Evolutionary conservation across 2,797 vertebrate genomes (phyloP).

Genomic region (Ctenochaetus hawaiiensis): DNA sequence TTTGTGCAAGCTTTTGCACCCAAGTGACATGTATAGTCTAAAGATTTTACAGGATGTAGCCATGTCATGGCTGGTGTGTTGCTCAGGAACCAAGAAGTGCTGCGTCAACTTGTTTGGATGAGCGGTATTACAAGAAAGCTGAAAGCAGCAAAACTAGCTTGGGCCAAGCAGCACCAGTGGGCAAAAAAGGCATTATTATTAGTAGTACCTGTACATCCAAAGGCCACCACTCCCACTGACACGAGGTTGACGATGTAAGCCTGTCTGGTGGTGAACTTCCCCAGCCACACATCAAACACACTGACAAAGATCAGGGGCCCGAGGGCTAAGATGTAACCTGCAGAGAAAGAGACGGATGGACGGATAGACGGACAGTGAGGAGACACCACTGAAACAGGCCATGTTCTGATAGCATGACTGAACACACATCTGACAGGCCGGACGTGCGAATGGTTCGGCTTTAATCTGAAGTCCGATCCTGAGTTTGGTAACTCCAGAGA

Average conservation of each 20-base stretch:
- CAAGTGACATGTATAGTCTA: too few species aligned
- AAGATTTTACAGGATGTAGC: too few species aligned
- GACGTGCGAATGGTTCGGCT: not conserved
- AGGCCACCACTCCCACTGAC: constrained; percentile 94
- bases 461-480: constrained; percentile 33
- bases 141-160: too few species aligned
- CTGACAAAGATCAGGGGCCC: constrained; percentile 95
- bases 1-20: too few species aligned
- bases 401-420: constrained; percentile 20
- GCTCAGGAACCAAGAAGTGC: too few species aligned
- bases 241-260: constrained; percentile 94
- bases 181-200: not conserved
- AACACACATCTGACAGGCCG: constrained; percentile 29
- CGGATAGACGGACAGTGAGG: constrained; percentile 12
- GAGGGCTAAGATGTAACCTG: constrained; percentile 94
- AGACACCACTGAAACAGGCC: constrained; percentile 25
- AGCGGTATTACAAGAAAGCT: too few species aligned
- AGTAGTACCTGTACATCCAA: constrained; percentile 95
- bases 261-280: constrained; percentile 91
- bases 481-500: constrained; percentile 49
- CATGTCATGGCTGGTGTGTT: too few species aligned
- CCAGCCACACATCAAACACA: constrained; percentile 95
- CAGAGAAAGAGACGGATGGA: constrained; percentile 5
- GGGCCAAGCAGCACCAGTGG: too few species aligned
- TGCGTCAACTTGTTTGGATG: too few species aligned